These are phyloP conservation scores for Fissipunctia ypsillon DNA, from an alignment of 2,888 invertebrate genomes.

Conservation along the genomic window DNA sequence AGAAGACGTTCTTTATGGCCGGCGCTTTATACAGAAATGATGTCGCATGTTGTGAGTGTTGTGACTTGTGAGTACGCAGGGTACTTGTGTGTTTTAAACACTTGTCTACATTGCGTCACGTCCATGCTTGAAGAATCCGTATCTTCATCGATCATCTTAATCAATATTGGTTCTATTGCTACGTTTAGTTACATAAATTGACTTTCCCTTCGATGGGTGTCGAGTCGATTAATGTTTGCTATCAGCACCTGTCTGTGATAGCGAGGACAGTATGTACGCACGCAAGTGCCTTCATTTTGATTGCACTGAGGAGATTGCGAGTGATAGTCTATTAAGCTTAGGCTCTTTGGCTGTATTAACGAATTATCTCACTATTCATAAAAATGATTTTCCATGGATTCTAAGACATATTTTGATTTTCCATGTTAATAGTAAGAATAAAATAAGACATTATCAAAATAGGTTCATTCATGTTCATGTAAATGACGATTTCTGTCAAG, in stretches of 20 bases:
- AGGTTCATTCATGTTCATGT: too few species aligned
- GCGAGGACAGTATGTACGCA: slow-evolving; percentile 21
- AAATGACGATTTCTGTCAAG: slow-evolving; percentile 14
- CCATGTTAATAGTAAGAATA: slow-evolving; percentile 2
- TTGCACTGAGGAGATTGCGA: slow-evolving; percentile 33
- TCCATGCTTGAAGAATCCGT: slow-evolving; percentile 75
- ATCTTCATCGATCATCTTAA: slow-evolving; percentile 79
- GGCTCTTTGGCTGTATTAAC: not conserved
- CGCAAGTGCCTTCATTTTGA: slow-evolving; percentile 44
- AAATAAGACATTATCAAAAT: slow-evolving; percentile 19
- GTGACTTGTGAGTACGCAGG: slow-evolving; percentile 65
- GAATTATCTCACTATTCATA: not conserved
- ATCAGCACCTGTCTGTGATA: slow-evolving; percentile 46
- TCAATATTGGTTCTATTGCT: slow-evolving; percentile 84
- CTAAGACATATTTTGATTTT: not conserved
- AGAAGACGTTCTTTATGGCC: slow-evolving; percentile 81
- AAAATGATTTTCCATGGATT: too few species aligned
- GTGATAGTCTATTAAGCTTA: slow-evolving; percentile 32
- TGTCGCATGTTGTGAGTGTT: slow-evolving; percentile 73
- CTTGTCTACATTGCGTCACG: slow-evolving; percentile 72
- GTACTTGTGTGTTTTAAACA: slow-evolving; percentile 70
- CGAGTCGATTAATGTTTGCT: slow-evolving; percentile 58
- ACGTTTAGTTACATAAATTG: slow-evolving; percentile 84
- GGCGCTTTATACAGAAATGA: slow-evolving; percentile 67
- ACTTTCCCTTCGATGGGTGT: slow-evolving; percentile 79